Evolutionary conservation across 2,113 vertebrate genomes (phyloP).

Genomic region (Holacanthus passer): DNA sequence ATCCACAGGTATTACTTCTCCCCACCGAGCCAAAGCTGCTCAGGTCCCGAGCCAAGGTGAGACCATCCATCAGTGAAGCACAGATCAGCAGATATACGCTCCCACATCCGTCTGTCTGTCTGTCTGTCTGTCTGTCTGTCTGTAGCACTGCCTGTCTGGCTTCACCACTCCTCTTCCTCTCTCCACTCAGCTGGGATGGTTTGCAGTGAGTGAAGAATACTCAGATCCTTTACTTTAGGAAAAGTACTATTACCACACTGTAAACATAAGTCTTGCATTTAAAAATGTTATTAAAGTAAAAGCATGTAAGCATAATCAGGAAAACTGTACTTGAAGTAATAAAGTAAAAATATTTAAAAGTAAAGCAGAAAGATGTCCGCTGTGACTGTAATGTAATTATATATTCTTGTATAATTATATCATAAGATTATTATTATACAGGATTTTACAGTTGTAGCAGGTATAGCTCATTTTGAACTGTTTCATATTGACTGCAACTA

Average conservation of each 20-base stretch:
- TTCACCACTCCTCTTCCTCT: constrained; percentile 17
- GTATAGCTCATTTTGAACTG: no score
- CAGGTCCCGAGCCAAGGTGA: constrained; percentile 54
- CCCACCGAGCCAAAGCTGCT: constrained; percentile 17
- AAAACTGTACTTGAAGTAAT: not conserved
- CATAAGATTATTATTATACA: not conserved
- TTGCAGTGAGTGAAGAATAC: not conserved
- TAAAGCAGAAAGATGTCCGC: not conserved
- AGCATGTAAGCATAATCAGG: not conserved
- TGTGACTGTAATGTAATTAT: not conserved
- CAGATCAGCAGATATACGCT: constrained; percentile 28
- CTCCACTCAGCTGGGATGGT: not conserved
- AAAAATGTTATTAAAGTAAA: not conserved
- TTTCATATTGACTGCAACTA: not conserved
- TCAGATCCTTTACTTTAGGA: not conserved
- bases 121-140: constrained; percentile 13
- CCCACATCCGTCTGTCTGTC: not conserved
- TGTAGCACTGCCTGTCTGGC: not conserved
- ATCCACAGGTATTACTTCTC: constrained; percentile 47
- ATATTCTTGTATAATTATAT: not conserved
- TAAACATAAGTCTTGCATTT: not conserved
- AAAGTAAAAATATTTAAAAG: not conserved
- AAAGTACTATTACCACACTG: not conserved
- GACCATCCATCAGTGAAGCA: constrained; percentile 41
- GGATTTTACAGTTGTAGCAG: not conserved